A percentile compares a stretch with the other conserved stretches of the same genome.
Conservation (phyloP, 2,113 vertebrate species). For the Eubucco bourcierii region DNA sequence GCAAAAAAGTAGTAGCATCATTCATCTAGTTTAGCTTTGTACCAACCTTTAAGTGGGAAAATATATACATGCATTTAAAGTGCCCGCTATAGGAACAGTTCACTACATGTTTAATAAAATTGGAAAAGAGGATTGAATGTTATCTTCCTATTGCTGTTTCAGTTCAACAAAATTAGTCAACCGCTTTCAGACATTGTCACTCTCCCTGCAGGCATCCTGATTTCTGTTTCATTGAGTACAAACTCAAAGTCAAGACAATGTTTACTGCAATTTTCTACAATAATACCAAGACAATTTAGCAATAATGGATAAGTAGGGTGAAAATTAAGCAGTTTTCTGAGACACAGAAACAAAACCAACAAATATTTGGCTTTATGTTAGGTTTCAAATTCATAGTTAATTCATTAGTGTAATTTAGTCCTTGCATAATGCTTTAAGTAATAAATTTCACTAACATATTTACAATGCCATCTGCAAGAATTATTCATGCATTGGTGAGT, state of each 20-base stretch:
- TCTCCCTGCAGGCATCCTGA: slow-evolving; percentile 34
- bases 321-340: slow-evolving; percentile 76
- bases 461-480: slow-evolving; percentile 74
- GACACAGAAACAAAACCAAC: slow-evolving; percentile 74
- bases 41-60: slow-evolving; percentile 36
- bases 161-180: slow-evolving; percentile 27
- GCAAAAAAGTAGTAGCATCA: no score
- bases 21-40: slow-evolving; percentile 50
- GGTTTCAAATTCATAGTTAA: slow-evolving; percentile 76
- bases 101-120: background rate
- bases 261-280: slow-evolving; percentile 75
- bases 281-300: slow-evolving; percentile 76
- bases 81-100: slow-evolving; percentile 12
- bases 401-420: slow-evolving; percentile 79
- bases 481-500: slow-evolving; percentile 68
- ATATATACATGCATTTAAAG: slow-evolving; percentile 51
- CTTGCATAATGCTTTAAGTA: slow-evolving; percentile 68
- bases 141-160: slow-evolving; percentile 13
- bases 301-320: slow-evolving; percentile 77
- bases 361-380: slow-evolving; percentile 78
- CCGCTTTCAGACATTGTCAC: slow-evolving; percentile 42
- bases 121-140: background rate
- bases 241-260: slow-evolving; percentile 66
- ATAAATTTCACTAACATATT: slow-evolving; percentile 75
- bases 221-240: slow-evolving; percentile 27